These are phyloP conservation scores for Nematopogon swammerdamellus DNA, from an alignment of 2,888 invertebrate species.

Conservation along the genomic window DNA sequence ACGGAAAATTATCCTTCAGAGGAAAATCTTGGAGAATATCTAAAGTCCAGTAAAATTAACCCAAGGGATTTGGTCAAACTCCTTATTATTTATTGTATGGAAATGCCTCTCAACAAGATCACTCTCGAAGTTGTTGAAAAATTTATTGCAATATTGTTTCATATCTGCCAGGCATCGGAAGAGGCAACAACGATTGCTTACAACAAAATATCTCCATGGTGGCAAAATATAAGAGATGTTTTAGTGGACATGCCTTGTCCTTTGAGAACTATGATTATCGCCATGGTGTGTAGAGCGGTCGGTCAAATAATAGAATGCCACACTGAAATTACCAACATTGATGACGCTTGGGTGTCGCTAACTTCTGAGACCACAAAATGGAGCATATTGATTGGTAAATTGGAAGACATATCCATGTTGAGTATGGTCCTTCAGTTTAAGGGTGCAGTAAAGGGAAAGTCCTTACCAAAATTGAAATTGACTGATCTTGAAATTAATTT, in stretches of 20 bases:
- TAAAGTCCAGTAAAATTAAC: slow-evolving; percentile 29
- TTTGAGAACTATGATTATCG: slow-evolving; percentile 75
- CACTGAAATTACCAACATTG: slow-evolving; percentile 45
- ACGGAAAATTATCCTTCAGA: slow-evolving; percentile 21
- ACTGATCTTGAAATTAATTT: slow-evolving; percentile 61
- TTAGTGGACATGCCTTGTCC: slow-evolving; percentile 72
- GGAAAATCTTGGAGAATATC: slow-evolving; percentile 22
- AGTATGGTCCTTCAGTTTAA: slow-evolving; percentile 64
- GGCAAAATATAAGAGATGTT: slow-evolving; percentile 72
- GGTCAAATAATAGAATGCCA: slow-evolving; percentile 47
- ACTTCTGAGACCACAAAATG: slow-evolving; percentile 85
- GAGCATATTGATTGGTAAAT: slow-evolving; percentile 81
- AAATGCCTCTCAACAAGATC: slow-evolving; percentile 53
- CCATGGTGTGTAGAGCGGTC: slow-evolving; percentile 78
- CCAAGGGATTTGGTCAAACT: slow-evolving; percentile 68
- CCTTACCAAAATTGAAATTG: slow-evolving; percentile 53
- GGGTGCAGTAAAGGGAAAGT: slow-evolving; percentile 30
- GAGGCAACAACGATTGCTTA: slow-evolving; percentile 61
- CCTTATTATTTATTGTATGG: slow-evolving; percentile 69
- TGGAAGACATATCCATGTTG: slow-evolving; percentile 83
- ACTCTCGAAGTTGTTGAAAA: slow-evolving; percentile 62
- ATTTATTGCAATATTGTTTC: slow-evolving; percentile 61
- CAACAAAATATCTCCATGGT: slow-evolving; percentile 75
- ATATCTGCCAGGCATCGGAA: slow-evolving; percentile 62
- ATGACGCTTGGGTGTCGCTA: slow-evolving; percentile 75